Percentiles rank a stretch among this genome's conserved stretches.
Conservation (phyloP, 2,888 invertebrate species). For the Conops quadrifasciatus region DNA sequence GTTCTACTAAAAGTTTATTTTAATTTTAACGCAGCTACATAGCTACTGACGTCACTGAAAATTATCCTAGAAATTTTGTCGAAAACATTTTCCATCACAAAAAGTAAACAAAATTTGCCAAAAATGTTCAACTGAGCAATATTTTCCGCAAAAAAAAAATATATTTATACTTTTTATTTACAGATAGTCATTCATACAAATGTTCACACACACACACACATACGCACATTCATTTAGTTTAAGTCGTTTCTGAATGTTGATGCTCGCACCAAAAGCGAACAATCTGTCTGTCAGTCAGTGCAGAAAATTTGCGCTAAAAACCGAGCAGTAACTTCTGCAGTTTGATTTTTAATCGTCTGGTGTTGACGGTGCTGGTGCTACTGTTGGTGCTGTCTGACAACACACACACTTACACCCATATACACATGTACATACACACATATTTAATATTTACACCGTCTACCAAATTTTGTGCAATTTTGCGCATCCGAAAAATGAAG, state of each 20-base stretch:
- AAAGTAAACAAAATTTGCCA: slow-evolving; percentile 17
- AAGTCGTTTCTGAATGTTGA: too few species aligned
- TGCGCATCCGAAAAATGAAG: slow-evolving; percentile 16
- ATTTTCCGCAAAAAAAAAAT: slow-evolving; percentile 12
- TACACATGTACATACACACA: slow-evolving; percentile 1
- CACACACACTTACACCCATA: too few species aligned
- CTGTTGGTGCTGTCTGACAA: background rate
- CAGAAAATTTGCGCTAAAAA: background rate
- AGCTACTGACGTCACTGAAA: background rate
- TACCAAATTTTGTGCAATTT: slow-evolving; percentile 25
- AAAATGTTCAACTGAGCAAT: slow-evolving; percentile 9
- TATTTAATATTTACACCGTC: slow-evolving; percentile 30
- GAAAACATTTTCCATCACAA: slow-evolving; percentile 25
- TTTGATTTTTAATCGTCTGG: slow-evolving; percentile 32
- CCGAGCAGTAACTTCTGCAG: background rate
- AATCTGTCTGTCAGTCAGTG: too few species aligned
- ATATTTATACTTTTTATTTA: slow-evolving; percentile 2
- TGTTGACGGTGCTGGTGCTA: slow-evolving; percentile 5
- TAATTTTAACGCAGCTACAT: too few species aligned
- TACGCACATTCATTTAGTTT: background rate
- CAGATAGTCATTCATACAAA: background rate
- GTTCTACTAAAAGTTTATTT: background rate
- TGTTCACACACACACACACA: background rate
- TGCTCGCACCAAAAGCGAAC: too few species aligned
- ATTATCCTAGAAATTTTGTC: background rate